Base-by-base conservation (phyloP, 1,140 invertebrate species). In the Brachionus manjavacas region DNA sequence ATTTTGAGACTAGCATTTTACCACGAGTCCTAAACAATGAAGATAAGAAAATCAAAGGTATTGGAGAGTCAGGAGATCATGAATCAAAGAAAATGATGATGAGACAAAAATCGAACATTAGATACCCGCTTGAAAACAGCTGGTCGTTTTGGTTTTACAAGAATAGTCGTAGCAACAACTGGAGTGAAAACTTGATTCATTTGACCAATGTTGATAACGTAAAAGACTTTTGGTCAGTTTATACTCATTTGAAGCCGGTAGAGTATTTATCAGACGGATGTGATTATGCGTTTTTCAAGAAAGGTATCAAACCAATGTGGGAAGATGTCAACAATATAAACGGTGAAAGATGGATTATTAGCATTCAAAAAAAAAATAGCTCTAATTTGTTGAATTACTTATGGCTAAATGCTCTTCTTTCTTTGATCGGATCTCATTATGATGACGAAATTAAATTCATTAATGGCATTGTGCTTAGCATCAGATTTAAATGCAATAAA, bases 251-350 rank as follows among this genome's bases (percentile, higher is more conserved):
- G 74, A 55, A 79, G 43, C 43, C 74, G 35, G 49, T 79, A 9
- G 74, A 49, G 20, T 52, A 52, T 28, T 39, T 81, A 43, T 55
- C 78, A 64, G 49, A 41, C 35, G 49, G 78, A 31, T 81, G 78
- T 43, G 78, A 81, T 66, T 81, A 81, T 81, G 49, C 49, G 7
- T 49, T 81, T 28, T 81, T 81, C 25, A 60, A 66, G 64, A 81
- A 39, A 35, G 49, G 49, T 4, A 64, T 81, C 4, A 41, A 60
- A 39, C 78, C 78, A 14, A 60, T 55, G 49, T 81, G 78, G 78
- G 78, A 81, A 66, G 78, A 81, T 64, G 23, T 1, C 2, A 28
- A 66, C 23, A 81, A 81, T 43, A 20, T 28, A 25, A 81, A 60
- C 41, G 78, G 78, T 9, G 78, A 60, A 23, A 55, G 78, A 23